These are phyloP conservation scores for Myiozetetes cayanensis DNA, from an alignment of 2,113 vertebrate genomes.

Conservation along the genomic window DNA sequence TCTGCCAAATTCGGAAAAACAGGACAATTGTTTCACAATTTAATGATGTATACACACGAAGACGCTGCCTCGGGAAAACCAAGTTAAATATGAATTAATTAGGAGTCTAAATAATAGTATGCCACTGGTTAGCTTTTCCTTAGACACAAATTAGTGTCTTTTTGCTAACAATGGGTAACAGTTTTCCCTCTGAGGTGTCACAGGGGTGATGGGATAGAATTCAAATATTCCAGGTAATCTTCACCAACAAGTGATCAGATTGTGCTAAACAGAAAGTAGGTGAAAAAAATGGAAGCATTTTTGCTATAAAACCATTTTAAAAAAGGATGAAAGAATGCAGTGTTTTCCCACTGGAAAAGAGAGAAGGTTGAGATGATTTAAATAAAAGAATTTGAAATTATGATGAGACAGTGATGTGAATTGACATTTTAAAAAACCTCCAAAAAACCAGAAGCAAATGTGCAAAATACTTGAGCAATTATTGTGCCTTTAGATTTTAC, in stretches of 20 bases:
- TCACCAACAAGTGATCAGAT: neutral
- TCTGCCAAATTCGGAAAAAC: neutral
- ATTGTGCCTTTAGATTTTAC: neutral
- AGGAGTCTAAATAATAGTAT: neutral
- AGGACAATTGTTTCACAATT: neutral
- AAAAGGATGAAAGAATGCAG: neutral
- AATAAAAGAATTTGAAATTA: neutral
- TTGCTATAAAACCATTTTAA: neutral
- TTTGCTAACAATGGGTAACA: neutral
- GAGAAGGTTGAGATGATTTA: neutral
- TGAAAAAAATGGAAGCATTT: neutral
- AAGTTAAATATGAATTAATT: neutral
- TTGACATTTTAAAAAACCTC: neutral
- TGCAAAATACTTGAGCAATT: neutral
- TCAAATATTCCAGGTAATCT: neutral
- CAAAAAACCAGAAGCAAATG: neutral
- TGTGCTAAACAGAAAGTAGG: neutral
- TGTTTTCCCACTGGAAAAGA: neutral
- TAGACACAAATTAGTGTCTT: neutral
- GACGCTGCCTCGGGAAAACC: neutral
- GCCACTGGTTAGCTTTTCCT: slow-evolving; percentile 5
- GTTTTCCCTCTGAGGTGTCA: neutral
- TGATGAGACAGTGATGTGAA: neutral
- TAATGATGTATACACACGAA: neutral
- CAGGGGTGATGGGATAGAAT: neutral